Evolutionary conservation across 2,888 invertebrate genomes (phyloP), one percentile per base, ranked within the genome.

Genomic region (Drosophila anomalata): DNA sequence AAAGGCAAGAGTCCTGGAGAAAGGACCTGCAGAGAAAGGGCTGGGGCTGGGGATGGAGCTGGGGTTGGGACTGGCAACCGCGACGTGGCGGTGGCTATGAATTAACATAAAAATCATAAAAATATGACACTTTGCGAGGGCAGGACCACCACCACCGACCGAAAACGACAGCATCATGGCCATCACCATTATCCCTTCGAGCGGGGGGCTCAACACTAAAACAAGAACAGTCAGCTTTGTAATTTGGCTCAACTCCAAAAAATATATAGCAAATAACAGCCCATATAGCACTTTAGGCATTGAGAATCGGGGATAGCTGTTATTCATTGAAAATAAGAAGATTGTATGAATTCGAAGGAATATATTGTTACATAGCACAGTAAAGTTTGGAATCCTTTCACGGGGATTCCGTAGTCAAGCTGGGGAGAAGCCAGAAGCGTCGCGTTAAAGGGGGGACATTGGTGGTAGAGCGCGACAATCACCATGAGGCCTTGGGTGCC

Each of bases 91-190:
- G 58, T 66, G 68, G 69, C 68, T 80, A 79, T 87, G 87, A 88
- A 88, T 88, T 89, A 86, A 79, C 89, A 89, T 89, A 89, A 89
- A 87, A 88, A 88, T 79, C 88, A 79, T 87, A 88, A 88, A 88
- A 88, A 87, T 84, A 82, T 81, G 77, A 86, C 80, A 86, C 80
- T 80, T 71, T 73, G 77, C 53, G 73, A 79, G n/a, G 42, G 8
- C 31, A 29, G 54, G 20, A 20, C 46, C 29, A 56, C 59, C 36
- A 58, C 54, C 65, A 57, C 46, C 47, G 17, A 20, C 26, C 44
- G 22, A 26, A 58, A 31, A 46, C 33, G 46, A 17, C 69, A 41
- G 17, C 61, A 50, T 20, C 31, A 50, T 48, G 29, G 44, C 46
- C 41, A 58, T 69, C 48, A 44, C 41, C 42, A 54, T 53, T 53